Evolutionary conservation across 1,140 invertebrate genomes (phyloP).

Genomic region (Heliothis subflexa): DNA sequence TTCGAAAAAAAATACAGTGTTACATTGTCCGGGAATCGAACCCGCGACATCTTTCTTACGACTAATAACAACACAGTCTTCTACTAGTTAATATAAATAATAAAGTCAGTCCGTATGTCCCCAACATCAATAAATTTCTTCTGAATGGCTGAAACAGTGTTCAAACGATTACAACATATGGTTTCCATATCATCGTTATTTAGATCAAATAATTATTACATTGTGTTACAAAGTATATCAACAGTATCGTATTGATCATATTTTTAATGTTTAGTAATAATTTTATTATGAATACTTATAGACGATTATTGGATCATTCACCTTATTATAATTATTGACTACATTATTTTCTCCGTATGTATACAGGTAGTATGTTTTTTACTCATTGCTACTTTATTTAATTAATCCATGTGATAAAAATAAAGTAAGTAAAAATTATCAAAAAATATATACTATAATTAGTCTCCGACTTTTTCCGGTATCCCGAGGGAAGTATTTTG

Average conservation of each 20-base stretch:
- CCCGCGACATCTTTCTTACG: not conserved
- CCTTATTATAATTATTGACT: not conserved
- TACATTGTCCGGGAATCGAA: not conserved
- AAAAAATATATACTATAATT: too few relatives aligned
- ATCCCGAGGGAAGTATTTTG: too few relatives aligned
- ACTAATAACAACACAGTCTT: too few relatives aligned
- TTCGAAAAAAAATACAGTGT: too few relatives aligned
- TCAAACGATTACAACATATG: conserved; percentile 21
- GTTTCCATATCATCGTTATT: conserved; percentile 5
- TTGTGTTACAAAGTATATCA: conserved; percentile 13
- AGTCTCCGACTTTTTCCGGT: too few relatives aligned
- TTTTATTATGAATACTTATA: not conserved
- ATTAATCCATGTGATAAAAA: too few relatives aligned
- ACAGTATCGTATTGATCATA: not conserved
- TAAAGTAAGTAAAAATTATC: too few relatives aligned
- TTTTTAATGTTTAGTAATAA: not conserved
- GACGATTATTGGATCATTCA: not conserved
- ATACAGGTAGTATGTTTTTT: too few relatives aligned
- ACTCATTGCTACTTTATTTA: too few relatives aligned
- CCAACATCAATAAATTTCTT: conserved; percentile 28
- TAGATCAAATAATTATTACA: conserved; percentile 1
- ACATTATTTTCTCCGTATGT: not conserved
- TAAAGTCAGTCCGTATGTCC: not conserved
- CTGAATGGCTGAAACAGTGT: not conserved
- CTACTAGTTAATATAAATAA: not conserved